Base-by-base conservation (phyloP, 1,140 invertebrate species). In the Calliphora vicina region DNA sequence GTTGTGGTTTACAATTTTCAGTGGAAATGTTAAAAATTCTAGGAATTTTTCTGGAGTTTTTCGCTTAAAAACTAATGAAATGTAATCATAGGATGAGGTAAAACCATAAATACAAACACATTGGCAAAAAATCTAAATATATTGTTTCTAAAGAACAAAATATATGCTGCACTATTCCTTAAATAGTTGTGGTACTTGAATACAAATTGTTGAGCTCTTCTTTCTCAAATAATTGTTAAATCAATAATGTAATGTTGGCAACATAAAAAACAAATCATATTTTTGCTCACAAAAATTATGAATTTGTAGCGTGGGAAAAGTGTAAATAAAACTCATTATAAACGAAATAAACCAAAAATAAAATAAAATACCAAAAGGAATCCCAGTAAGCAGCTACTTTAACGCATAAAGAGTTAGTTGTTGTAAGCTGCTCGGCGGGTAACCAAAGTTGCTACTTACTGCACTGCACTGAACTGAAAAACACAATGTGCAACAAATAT, bases 251-350 rank as follows among this genome's bases (percentile, higher is more conserved):
- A 67, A 12, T 35, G 4, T 67, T 50, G 61, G 61, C 12, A 67
- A 67, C 61, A 67, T 5, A 23, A 2, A n/a, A 67, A 67, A 23
- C n/a, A 67, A 10, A 67, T 8, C 12, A 67, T 67, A 17, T 50
- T 13, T 50, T 13, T 50, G 25, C 10, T 2, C 61, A 67, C n/a
- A 67, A 20, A 67, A 67, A 23, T 67, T 67, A 67, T 67, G 74
- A 78, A 78, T 78, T 78, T 78, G 74, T 78, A 78, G 29, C 74
- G 74, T 78, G 74, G 74, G 74, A 78, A 78, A 78, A 45, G 35
- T 78, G 74, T 43, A 78, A 42, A 78, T 78, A 78, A 78, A 78
- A 78, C 74, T 78, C 74, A 78, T 78, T 78, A 78, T 43, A 78
- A 74, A 43, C 6, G n/a, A 20, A 23, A 67, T 57, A 57, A 57